These are phyloP conservation scores for Onthophagus sagittarius DNA, from an alignment of 2,888 invertebrate species.

Conservation along the genomic window DNA sequence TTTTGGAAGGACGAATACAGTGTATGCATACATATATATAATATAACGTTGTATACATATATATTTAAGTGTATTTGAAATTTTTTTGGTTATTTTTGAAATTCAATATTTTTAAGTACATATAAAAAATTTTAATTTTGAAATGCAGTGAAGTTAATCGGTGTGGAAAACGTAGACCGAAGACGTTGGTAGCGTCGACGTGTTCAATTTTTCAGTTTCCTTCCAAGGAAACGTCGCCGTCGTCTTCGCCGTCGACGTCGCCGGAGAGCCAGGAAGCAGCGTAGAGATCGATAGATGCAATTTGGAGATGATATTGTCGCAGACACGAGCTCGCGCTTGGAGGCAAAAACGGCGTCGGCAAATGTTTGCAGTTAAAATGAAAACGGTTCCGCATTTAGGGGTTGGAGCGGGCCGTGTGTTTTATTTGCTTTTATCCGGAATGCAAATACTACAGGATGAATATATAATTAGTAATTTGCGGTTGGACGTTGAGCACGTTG, in stretches of 20 bases:
- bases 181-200: background rate
- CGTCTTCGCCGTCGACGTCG: background rate
- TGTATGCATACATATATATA: too few species aligned
- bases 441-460: constrained; percentile 13
- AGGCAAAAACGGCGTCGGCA: background rate
- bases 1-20: too few species aligned
- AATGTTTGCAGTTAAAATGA: background rate
- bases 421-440: constrained; percentile 11
- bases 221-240: background rate
- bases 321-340: background rate
- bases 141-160: background rate
- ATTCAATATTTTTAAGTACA: background rate
- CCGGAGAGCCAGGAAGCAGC: background rate
- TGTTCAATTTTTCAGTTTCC: background rate
- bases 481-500: background rate
- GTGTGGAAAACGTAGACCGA: background rate
- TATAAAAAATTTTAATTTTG: background rate
- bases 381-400: background rate
- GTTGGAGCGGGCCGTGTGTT: background rate
- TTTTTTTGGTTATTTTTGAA: too few species aligned
- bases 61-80: too few species aligned
- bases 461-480: constrained; percentile 11
- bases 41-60: too few species aligned
- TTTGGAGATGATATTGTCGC: background rate
- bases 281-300: background rate